Evolutionary conservation across 2,113 vertebrate species (phyloP), one percentile per base, ranked within the genome.

Genomic region (Phoxinus phoxinus): DNA sequence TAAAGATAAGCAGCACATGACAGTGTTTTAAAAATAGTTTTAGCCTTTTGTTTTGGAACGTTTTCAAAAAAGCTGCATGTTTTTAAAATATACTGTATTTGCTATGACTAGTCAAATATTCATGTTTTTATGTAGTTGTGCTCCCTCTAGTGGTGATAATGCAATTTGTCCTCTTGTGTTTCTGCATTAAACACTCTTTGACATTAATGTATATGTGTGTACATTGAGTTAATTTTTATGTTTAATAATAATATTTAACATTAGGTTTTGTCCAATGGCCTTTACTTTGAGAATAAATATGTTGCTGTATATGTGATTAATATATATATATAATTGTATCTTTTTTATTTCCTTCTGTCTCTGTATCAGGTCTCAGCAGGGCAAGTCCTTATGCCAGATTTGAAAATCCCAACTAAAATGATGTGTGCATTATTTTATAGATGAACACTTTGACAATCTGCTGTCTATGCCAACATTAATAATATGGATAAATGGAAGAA

Each of bases 331-430:
- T 80, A 17, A 30, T 58, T 30, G 25, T 23, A 41, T 17, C 1
- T 41, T 4, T 46, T 86, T 48, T 67, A 37, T 89, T 87, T 87
- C 7, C 79, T 65, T 84, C 69, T 61, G 87, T 88, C 3, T 91
- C 82, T 88, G 53, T 87, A 6, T 23, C 85, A 95, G 95, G 95
- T 84, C 91, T 95, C n/a, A 88, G 76, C 78, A 93, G 90, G 21
- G 90, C 83, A 69, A 95, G 94, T 82, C 92, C 91, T 1, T 95
- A 95, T 76, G 91, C 94, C 84, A 93, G 75, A 91, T 95, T 94
- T 91, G 89, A 90, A 19, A 90, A 88, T 37, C 11, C 84, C 51
- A 51, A 25, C 51, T 88, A 84, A 89, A 46, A 11, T 63, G 17
- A 77, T 56, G 12, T 12, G 6, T 72, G 5, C n/a, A 10, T n/a